A percentile compares a stretch with the other conserved stretches of the same genome.
phyloP scores from a whole-genome alignment of 2,888 invertebrate genomes.

The Silvanus unidentatus region DNA sequence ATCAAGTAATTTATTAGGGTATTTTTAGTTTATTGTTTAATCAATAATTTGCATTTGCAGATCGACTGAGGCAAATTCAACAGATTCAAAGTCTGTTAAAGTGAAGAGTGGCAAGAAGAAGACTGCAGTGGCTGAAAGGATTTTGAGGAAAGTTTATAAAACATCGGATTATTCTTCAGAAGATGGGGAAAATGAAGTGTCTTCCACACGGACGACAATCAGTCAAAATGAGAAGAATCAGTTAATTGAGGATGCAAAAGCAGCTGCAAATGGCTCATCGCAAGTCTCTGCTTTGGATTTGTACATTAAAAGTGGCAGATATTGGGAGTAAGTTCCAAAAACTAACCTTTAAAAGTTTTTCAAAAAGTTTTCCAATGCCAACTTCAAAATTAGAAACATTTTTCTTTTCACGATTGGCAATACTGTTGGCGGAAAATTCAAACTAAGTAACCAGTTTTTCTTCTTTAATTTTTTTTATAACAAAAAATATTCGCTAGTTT shows the following conservation, averaged over 20 bases:
- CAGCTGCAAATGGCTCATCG: conserved; percentile 49
- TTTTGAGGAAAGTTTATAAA: not conserved
- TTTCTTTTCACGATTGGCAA: too few relatives aligned
- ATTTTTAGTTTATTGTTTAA: conserved; percentile 28
- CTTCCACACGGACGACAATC: conserved; percentile 46
- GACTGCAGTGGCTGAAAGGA: not conserved
- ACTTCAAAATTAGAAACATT: too few relatives aligned
- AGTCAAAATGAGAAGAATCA: conserved; percentile 46
- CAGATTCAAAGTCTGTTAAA: not conserved
- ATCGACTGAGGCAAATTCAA: not conserved
- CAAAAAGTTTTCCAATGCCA: too few relatives aligned
- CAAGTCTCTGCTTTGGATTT: conserved; percentile 64
- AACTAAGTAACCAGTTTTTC: too few relatives aligned
- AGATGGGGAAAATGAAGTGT: conserved; percentile 49
- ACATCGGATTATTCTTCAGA: conserved; percentile 63
- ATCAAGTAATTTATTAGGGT: conserved; percentile 43
- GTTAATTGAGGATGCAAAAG: conserved; percentile 50
- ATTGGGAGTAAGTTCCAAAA: conserved; percentile 73
- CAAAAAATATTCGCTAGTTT: not conserved
- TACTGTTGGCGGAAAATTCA: too few relatives aligned
- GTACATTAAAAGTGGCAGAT: conserved; percentile 72
- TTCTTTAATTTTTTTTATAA: too few relatives aligned
- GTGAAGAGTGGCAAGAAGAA: not conserved
- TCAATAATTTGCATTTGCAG: not conserved
- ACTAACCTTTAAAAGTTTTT: conserved; percentile 3